phyloP scores from a whole-genome alignment of 2,113 vertebrate genomes.

The Sebastes fasciatus region DNA sequence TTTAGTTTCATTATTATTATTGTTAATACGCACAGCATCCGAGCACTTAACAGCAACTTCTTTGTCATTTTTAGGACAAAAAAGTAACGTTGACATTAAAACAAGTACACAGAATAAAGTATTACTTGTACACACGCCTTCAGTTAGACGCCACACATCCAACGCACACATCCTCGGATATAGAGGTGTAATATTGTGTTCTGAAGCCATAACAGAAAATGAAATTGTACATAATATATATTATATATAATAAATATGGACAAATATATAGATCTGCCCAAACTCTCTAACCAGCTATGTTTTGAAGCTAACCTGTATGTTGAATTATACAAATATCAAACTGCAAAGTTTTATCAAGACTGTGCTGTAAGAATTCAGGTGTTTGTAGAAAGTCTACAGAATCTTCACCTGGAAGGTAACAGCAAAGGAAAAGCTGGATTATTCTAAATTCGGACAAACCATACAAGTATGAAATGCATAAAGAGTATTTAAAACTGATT shows the following conservation, averaged over 20 bases:
- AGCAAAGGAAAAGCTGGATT: conserved; percentile 8
- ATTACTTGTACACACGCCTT: conserved; percentile 44
- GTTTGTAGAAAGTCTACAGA: conserved; percentile 24
- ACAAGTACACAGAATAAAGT: background rate
- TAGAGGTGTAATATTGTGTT: conserved; percentile 1
- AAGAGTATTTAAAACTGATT: conserved; percentile 10
- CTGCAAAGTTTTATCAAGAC: conserved; percentile 18
- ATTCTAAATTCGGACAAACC: background rate
- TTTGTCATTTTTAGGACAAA: background rate
- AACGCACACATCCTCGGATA: conserved; percentile 56
- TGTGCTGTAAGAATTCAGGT: conserved; percentile 25
- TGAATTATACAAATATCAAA: conserved; percentile 8
- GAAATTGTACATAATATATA: conserved; percentile 36
- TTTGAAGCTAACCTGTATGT: conserved; percentile 18
- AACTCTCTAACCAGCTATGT: conserved; percentile 10
- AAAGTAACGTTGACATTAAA: background rate
- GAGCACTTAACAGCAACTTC: conserved; percentile 7
- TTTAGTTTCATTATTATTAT: background rate
- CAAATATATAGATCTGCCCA: background rate
- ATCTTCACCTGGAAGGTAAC: background rate
- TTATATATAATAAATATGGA: conserved; percentile 12
- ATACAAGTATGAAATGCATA: background rate
- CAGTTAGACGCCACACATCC: conserved; percentile 51
- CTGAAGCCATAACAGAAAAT: conserved; percentile 53
- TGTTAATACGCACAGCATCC: background rate